phyloP scores from a whole-genome alignment of 2,888 invertebrate genomes.

The Sphinx pinastri region DNA sequence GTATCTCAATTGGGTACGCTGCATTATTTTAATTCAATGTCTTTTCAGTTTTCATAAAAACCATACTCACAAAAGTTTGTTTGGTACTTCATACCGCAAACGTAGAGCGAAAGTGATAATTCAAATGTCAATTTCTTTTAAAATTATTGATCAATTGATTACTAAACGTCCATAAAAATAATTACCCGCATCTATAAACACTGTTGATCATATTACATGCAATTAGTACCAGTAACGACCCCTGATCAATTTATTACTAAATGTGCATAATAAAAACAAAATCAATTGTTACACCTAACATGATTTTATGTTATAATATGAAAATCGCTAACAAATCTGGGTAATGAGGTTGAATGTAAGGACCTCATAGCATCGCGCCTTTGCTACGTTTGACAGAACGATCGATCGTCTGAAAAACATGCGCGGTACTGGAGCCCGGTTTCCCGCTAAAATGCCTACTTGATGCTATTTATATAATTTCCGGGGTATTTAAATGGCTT shows the following conservation, averaged over 20 bases:
- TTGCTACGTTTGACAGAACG: conserved; percentile 43
- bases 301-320: background rate
- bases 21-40: background rate
- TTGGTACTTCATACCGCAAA: no score
- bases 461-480: conserved; percentile 13
- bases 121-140: no score
- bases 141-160: no score
- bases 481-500: background rate
- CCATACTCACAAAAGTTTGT: no score
- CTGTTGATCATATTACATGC: no score
- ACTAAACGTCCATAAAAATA: no score
- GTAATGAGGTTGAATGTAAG: conserved; percentile 37
- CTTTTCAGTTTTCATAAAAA: background rate
- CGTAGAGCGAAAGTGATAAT: no score
- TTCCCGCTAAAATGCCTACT: conserved; percentile 51
- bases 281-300: background rate
- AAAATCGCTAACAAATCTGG: conserved; percentile 31
- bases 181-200: no score
- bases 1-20: background rate
- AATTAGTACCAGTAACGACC: no score
- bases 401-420: conserved; percentile 61
- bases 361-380: conserved; percentile 39
- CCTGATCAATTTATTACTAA: background rate
- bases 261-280: background rate
- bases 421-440: conserved; percentile 51